Evolutionary conservation across 2,113 vertebrate genomes (phyloP).

Genomic region (Terrapene triunguis): DNA sequence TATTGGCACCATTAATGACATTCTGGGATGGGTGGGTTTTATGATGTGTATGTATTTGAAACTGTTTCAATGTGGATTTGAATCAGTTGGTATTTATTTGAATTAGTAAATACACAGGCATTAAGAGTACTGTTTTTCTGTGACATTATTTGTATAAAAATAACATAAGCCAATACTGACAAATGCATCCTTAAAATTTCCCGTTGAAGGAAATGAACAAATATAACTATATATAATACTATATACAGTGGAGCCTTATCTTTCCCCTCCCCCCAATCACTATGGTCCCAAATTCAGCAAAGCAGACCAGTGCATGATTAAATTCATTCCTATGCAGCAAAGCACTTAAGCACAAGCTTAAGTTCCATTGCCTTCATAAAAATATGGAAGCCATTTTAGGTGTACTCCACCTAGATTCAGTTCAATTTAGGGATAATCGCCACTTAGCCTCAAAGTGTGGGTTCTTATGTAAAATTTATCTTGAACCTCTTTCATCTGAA

Average conservation of each 20-base stretch:
- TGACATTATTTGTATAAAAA: not conserved
- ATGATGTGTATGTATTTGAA: not conserved
- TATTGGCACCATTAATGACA: not conserved
- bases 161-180: not conserved
- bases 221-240: not conserved
- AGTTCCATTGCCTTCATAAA: not conserved
- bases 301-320: not conserved
- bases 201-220: not conserved
- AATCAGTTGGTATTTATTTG: not conserved
- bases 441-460: not conserved
- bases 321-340: not conserved
- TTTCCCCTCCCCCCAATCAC: not conserved
- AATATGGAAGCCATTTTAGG: not conserved
- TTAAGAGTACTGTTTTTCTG: not conserved
- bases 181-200: not conserved
- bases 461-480: not conserved
- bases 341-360: not conserved
- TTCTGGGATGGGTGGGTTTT: not conserved
- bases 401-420: not conserved
- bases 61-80: not conserved
- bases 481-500: not conserved
- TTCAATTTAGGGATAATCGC: not conserved
- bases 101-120: not conserved
- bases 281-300: not conserved
- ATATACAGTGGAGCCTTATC: not conserved